These are phyloP conservation scores for Drosophila nigricruria DNA, from an alignment of 2,888 invertebrate genomes.

Conservation along the genomic window DNA sequence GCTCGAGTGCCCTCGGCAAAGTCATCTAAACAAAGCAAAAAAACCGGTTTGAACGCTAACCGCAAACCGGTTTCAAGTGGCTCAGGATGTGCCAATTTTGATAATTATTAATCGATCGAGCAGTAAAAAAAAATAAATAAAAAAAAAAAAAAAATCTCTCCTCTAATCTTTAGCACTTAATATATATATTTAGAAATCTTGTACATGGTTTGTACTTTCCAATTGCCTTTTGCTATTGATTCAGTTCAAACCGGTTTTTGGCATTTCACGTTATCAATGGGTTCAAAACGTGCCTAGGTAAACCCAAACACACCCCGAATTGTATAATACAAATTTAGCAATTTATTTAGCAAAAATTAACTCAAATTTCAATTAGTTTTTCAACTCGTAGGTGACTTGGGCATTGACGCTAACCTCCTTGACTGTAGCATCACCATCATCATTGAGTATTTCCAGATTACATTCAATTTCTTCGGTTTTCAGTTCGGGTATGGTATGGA, in stretches of 20 bases:
- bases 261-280: slow-evolving; percentile 45
- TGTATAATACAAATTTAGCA: slow-evolving; percentile 20
- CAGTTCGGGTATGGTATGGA: slow-evolving; percentile 14
- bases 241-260: slow-evolving; percentile 36
- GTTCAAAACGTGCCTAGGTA: slow-evolving; percentile 33
- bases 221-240: slow-evolving; percentile 41
- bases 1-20: slow-evolving; percentile 50
- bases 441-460: slow-evolving; percentile 71
- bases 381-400: slow-evolving; percentile 64
- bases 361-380: slow-evolving; percentile 11
- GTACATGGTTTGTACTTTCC: slow-evolving; percentile 11
- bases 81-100: slow-evolving; percentile 67
- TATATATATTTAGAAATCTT: slow-evolving; percentile 51
- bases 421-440: slow-evolving; percentile 64
- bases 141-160: slow-evolving; percentile 4
- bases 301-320: background rate
- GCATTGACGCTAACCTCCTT: slow-evolving; percentile 74
- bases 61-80: slow-evolving; percentile 60
- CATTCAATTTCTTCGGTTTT: slow-evolving; percentile 68
- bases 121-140: slow-evolving; percentile 30
- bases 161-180: slow-evolving; percentile 55
- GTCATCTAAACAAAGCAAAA: slow-evolving; percentile 37
- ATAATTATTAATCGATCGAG: slow-evolving; percentile 41
- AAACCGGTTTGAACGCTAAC: slow-evolving; percentile 60
- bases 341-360: slow-evolving; percentile 19